phyloP scores from a whole-genome alignment of 2,888 invertebrate species.

The Drosophila limbata region DNA sequence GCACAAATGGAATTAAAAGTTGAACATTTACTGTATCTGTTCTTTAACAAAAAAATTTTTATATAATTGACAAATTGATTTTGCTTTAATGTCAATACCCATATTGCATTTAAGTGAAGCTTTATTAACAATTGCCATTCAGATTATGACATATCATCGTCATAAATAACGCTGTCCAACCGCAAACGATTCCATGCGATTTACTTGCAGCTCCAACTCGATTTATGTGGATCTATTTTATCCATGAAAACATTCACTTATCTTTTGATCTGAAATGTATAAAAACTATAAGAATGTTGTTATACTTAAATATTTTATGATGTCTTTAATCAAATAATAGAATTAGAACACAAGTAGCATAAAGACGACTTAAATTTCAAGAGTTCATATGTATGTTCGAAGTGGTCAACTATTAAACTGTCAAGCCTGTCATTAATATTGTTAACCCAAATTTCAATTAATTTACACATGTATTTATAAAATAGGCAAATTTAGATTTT shows the following conservation, averaged over 20 bases:
- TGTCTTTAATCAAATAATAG: neutral
- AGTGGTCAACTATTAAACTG: neutral
- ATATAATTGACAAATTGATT: constrained; percentile 78
- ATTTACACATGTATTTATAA: neutral
- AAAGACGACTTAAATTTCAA: neutral
- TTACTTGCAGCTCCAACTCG: constrained; percentile 27
- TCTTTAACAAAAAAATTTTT: constrained; percentile 53
- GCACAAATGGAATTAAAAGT: constrained; percentile 78
- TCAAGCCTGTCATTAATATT: neutral
- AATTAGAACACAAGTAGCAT: neutral
- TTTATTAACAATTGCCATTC: constrained; percentile 56
- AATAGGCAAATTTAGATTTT: neutral
- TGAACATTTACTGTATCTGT: constrained; percentile 53
- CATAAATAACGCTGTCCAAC: constrained; percentile 56
- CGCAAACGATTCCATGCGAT: constrained; percentile 34
- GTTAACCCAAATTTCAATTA: neutral
- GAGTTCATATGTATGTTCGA: neutral
- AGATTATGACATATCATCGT: constrained; percentile 53
- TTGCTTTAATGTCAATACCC: constrained; percentile 62
- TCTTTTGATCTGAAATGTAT: neutral
- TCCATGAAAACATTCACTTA: neutral
- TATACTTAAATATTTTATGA: no score
- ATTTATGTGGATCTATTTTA: constrained; percentile 13
- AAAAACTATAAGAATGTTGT: no score
- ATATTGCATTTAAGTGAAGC: constrained; percentile 39